A percentile compares a stretch with the other conserved stretches of the same genome.
These are phyloP conservation scores for Nomada goodeniana DNA, from an alignment of 2,888 invertebrate species.

Conservation along the genomic window DNA sequence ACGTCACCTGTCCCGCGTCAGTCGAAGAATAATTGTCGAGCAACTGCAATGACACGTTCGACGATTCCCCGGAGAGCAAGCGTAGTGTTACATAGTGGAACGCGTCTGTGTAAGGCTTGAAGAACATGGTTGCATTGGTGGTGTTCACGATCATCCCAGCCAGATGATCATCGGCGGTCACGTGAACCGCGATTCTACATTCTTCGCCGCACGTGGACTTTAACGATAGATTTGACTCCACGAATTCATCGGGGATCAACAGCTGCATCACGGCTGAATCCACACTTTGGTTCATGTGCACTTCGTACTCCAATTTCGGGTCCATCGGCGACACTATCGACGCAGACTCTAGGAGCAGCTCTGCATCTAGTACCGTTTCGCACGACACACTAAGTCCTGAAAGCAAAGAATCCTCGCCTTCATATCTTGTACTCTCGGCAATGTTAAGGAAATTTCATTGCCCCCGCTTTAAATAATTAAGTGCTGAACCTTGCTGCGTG, in stretches of 20 bases:
- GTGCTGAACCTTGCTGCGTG: conserved; percentile 89
- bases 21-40: conserved; percentile 65
- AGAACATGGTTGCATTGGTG: conserved; percentile 67
- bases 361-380: conserved; percentile 88
- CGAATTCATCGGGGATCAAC: conserved; percentile 71
- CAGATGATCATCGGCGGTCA: conserved; percentile 73
- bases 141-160: conserved; percentile 68
- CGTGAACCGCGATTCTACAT: conserved; percentile 75
- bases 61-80: conserved; percentile 71
- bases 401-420: background rate
- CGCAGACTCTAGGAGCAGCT: conserved; percentile 86
- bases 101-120: conserved; percentile 74
- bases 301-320: conserved; percentile 50
- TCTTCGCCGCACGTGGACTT: conserved; percentile 77
- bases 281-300: conserved; percentile 66
- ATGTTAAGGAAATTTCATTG: too few species aligned
- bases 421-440: background rate
- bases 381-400: conserved; percentile 89
- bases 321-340: conserved; percentile 77
- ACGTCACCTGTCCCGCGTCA: conserved; percentile 74
- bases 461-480: background rate
- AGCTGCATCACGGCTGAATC: conserved; percentile 77
- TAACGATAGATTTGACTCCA: conserved; percentile 66
- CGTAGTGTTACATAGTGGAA: conserved; percentile 77
- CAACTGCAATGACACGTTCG: conserved; percentile 61